Percentiles rank a stretch among this genome's conserved stretches.
Evolutionary conservation across 2,888 invertebrate species (phyloP).

Genomic region (Hydriomena furcata): DNA sequence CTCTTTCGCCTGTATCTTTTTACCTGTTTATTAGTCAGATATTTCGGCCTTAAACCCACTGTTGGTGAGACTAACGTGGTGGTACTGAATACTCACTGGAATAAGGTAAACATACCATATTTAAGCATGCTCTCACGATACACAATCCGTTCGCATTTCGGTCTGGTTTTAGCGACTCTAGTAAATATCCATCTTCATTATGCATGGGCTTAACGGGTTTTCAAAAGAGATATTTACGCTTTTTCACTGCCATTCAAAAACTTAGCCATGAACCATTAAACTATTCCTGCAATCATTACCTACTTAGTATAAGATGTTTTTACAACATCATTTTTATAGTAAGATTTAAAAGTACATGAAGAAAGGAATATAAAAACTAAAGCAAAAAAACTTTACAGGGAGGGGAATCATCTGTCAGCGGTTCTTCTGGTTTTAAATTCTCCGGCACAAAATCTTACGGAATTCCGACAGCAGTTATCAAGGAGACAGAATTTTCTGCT

Average conservation of each 20-base stretch:
- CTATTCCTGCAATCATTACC: no score
- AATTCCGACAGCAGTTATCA: slow-evolving; percentile 42
- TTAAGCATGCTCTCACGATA: slow-evolving; percentile 47
- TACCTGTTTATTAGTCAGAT: slow-evolving; percentile 8
- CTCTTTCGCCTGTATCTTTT: slow-evolving; percentile 11
- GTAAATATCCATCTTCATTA: slow-evolving; percentile 15
- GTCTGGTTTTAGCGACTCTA: slow-evolving; percentile 31
- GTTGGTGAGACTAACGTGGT: slow-evolving; percentile 35
- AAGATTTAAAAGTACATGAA: neutral
- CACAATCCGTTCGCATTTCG: slow-evolving; percentile 39
- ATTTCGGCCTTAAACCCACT: slow-evolving; percentile 6
- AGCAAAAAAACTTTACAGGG: slow-evolving; percentile 53
- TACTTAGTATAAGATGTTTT: no score
- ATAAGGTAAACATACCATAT: slow-evolving; percentile 48
- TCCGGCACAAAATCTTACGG: slow-evolving; percentile 54
- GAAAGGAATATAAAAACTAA: no score
- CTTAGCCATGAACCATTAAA: no score
- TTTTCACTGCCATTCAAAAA: slow-evolving; percentile 11
- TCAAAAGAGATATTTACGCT: slow-evolving; percentile 17
- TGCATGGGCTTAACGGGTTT: slow-evolving; percentile 23
- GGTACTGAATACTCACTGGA: slow-evolving; percentile 35
- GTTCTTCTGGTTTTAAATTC: slow-evolving; percentile 55
- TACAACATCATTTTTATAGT: neutral
- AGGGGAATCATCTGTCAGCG: slow-evolving; percentile 53
- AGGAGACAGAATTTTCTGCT: slow-evolving; percentile 44